Evolutionary conservation across 2,888 invertebrate genomes (phyloP).

Genomic region (Entomobrya proxima): DNA sequence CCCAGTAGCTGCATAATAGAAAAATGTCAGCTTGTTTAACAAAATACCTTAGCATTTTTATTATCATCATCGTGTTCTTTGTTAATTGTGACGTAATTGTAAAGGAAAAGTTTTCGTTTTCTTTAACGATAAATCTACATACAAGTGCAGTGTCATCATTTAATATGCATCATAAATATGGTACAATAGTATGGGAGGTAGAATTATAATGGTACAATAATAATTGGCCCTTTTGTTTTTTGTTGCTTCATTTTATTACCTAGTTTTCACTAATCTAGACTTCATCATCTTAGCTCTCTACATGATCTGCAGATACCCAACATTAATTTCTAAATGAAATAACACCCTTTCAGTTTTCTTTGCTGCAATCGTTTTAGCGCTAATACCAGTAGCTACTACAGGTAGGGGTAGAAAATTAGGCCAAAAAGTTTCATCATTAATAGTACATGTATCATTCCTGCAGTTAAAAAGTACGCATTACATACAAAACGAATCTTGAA

Average conservation of each 20-base stretch:
- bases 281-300: not conserved
- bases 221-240: not conserved
- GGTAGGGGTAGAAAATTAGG: slow-evolving; percentile 14
- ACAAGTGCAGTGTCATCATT: not conserved
- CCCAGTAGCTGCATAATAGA: slow-evolving; percentile 59
- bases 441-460: not conserved
- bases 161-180: no score
- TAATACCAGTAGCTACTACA: not conserved
- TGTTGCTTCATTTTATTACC: slow-evolving; percentile 4
- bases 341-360: slow-evolving; percentile 1
- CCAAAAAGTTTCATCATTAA: slow-evolving; percentile 3
- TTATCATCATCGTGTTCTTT: not conserved
- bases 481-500: not conserved
- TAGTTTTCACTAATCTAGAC: not conserved
- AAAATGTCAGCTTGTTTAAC: not conserved
- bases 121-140: not conserved
- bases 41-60: not conserved
- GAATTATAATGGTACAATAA: no score
- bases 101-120: not conserved
- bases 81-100: not conserved
- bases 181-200: no score
- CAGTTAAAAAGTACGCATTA: not conserved
- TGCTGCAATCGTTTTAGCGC: not conserved
- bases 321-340: slow-evolving; percentile 4
- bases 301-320: not conserved